phyloP scores from a whole-genome alignment of 2,113 vertebrate species.

The Cryptomyrus ogoouensis region DNA sequence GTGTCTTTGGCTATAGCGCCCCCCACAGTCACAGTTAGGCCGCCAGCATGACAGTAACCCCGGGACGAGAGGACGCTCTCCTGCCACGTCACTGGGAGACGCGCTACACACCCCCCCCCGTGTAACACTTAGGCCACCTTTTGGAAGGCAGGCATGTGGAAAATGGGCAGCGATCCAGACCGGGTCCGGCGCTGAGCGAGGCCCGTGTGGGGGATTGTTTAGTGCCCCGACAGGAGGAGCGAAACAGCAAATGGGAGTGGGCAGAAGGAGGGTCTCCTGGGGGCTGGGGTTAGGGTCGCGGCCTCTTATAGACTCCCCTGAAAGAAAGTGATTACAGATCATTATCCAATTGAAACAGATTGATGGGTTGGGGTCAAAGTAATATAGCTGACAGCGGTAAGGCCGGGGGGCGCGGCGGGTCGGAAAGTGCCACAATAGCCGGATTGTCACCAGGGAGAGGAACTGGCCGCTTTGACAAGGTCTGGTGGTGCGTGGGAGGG shows the following conservation, averaged over 20 bases:
- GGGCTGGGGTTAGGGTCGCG: constrained; percentile 78
- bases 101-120: constrained; percentile 46
- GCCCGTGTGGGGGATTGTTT: constrained; percentile 78
- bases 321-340: constrained; percentile 99
- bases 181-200: constrained; percentile 57
- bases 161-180: constrained; percentile 71
- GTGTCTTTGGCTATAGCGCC: not conserved
- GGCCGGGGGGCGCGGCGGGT: constrained; percentile 36
- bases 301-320: constrained; percentile 98
- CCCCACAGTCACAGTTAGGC: not conserved
- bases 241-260: constrained; percentile 82
- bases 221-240: constrained; percentile 67
- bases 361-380: constrained; percentile 99
- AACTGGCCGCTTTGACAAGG: constrained; percentile 45
- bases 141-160: constrained; percentile 68
- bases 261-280: constrained; percentile 96
- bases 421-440: constrained; percentile 73
- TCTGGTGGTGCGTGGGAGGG: constrained; percentile 58
- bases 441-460: constrained; percentile 75
- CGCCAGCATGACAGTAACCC: not conserved
- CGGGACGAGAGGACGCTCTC: not conserved
- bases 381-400: constrained; percentile 84
- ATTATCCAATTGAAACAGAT: constrained; percentile 99
- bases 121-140: constrained; percentile 67
- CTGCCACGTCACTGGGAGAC: not conserved